Evolutionary conservation across 2,797 vertebrate genomes (phyloP).

Genomic region (Typhlichthys subterraneus): DNA sequence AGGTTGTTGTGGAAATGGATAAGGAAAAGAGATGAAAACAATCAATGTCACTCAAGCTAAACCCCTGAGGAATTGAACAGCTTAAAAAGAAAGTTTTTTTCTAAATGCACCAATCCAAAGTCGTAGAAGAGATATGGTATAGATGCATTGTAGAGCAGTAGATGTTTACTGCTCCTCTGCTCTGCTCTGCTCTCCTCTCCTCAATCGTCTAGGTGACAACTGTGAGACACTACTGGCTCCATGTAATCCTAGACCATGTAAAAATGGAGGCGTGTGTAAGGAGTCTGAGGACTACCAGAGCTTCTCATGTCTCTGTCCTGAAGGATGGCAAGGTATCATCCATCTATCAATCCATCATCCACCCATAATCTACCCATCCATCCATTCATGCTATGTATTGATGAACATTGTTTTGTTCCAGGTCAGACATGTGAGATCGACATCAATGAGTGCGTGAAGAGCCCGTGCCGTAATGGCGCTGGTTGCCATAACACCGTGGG

Average conservation of each 20-base stretch:
- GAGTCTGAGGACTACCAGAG: conserved; percentile 93
- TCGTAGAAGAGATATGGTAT: too few species aligned
- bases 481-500: conserved; percentile 88
- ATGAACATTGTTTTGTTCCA: conserved; percentile 82
- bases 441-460: conserved; percentile 92
- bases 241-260: conserved; percentile 87
- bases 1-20: conserved; percentile 85
- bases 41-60: conserved; percentile 1
- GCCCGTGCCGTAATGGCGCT: conserved; percentile 86
- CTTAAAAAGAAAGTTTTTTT: too few species aligned
- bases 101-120: too few species aligned
- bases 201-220: conserved; percentile 80
- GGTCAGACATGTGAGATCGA: conserved; percentile 94
- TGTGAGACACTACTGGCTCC: conserved; percentile 92
- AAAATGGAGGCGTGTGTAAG: conserved; percentile 87
- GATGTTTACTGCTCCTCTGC: neutral
- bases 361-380: neutral
- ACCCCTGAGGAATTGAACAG: neutral
- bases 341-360: neutral
- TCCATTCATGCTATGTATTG: neutral
- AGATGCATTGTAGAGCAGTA: neutral
- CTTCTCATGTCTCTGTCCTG: conserved; percentile 91
- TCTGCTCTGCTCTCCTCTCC: conserved; percentile 6
- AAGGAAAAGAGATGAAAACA: conserved; percentile 78
- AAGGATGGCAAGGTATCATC: conserved; percentile 95